Percentiles rank a stretch among this genome's conserved stretches.
Conservation (phyloP, 1,140 invertebrate genomes). For the Papilio polytes region DNA sequence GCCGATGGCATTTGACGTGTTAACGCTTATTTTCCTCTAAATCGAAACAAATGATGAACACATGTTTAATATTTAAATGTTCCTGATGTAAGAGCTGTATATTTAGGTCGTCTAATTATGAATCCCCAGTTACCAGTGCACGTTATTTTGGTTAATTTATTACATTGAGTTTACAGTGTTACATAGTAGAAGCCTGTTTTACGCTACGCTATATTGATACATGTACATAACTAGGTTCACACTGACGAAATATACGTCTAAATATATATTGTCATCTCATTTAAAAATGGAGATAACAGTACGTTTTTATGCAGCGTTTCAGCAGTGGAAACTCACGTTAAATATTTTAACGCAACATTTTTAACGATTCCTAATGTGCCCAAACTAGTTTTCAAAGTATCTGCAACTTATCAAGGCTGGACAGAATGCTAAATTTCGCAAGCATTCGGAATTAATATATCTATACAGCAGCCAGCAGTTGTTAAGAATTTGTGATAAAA, state of each 20-base stretch:
- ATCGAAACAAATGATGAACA: not conserved
- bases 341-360: not conserved
- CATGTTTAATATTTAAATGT: not conserved
- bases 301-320: not conserved
- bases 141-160: not conserved
- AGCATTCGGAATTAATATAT: slow-evolving; percentile 2
- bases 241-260: too few species aligned
- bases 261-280: not conserved
- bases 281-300: not conserved
- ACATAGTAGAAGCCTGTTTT: not conserved
- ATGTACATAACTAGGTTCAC: too few species aligned
- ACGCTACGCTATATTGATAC: too few species aligned
- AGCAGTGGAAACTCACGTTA: not conserved
- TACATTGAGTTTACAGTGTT: not conserved
- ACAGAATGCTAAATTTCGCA: not conserved
- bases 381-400: slow-evolving; percentile 18
- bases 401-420: slow-evolving; percentile 17
- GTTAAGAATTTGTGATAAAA: not conserved
- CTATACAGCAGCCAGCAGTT: not conserved
- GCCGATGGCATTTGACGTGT: not conserved
- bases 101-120: slow-evolving; percentile 22
- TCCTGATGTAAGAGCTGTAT: not conserved
- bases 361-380: not conserved
- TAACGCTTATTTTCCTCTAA: not conserved
- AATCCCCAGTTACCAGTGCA: not conserved